Conservation (phyloP, 2,113 vertebrate species). For the Eurypyga helias region DNA sequence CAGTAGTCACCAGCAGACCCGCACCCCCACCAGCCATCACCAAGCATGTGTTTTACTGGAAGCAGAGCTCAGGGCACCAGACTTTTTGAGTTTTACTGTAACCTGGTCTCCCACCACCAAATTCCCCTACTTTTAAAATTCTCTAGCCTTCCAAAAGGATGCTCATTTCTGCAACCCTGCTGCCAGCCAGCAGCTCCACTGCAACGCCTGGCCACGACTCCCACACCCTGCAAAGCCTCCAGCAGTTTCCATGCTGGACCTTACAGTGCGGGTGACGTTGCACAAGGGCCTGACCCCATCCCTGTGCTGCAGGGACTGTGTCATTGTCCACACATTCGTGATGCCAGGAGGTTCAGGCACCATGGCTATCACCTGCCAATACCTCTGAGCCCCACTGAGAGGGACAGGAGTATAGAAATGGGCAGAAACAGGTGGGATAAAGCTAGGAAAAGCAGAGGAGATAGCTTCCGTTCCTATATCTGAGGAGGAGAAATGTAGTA, state of each 20-base stretch:
- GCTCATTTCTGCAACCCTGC: not conserved
- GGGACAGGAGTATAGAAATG: not conserved
- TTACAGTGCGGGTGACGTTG: rapidly evolving
- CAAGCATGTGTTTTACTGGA: not conserved
- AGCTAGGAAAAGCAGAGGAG: not conserved
- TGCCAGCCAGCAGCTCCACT: not conserved
- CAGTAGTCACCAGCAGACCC: not conserved
- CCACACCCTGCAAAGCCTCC: not conserved
- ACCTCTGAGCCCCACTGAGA: not conserved
- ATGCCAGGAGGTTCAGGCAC: not conserved
- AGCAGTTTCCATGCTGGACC: rapidly evolving
- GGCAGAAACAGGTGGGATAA: not conserved
- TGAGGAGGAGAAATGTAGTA: not conserved
- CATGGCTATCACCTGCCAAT: not conserved
- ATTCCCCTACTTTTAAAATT: not conserved
- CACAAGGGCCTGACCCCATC: not conserved
- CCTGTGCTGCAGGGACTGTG: rapidly evolving
- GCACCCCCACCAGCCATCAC: not conserved
- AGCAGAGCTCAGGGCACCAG: not conserved
- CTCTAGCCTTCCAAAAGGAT: not conserved
- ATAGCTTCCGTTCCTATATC: not conserved
- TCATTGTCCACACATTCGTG: rapidly evolving
- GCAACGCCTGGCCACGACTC: rapidly evolving
- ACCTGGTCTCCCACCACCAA: not conserved
- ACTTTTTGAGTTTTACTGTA: not conserved